These are phyloP conservation scores for Gephyroberyx darwinii DNA, from an alignment of 2,797 vertebrate species.

Conservation along the genomic window DNA sequence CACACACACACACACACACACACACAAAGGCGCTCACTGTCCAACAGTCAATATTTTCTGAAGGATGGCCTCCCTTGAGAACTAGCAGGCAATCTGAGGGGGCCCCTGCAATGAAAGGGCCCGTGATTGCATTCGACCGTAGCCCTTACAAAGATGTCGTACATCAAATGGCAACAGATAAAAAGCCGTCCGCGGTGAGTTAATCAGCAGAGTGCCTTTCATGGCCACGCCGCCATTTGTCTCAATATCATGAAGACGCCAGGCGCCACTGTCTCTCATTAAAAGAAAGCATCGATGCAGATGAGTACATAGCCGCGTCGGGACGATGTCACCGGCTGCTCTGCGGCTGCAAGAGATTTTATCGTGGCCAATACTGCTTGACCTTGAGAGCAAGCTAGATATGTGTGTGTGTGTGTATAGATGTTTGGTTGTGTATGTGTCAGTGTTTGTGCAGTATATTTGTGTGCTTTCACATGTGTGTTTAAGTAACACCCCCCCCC, in stretches of 20 bases:
- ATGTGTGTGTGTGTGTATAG: constrained; percentile 2
- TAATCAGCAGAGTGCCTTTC: constrained; percentile 85
- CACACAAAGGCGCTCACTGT: constrained; percentile 71
- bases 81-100: constrained; percentile 77
- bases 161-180: constrained; percentile 86
- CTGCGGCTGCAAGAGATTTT: constrained; percentile 52
- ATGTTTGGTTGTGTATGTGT: constrained; percentile 6
- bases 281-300: constrained; percentile 60
- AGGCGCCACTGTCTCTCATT: constrained; percentile 54
- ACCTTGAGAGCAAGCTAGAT: constrained; percentile 66
- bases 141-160: constrained; percentile 82
- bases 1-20: constrained; percentile 39
- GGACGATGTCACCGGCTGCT: constrained; percentile 47
- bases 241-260: constrained; percentile 79
- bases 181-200: constrained; percentile 80
- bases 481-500: neutral
- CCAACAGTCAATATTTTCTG: constrained; percentile 84
- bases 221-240: constrained; percentile 76
- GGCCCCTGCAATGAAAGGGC: constrained; percentile 78
- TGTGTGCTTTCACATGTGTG: neutral
- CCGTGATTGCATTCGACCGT: constrained; percentile 84
- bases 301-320: constrained; percentile 56
- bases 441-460: constrained; percentile 8
- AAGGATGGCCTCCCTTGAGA: constrained; percentile 80
- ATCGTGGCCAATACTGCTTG: constrained; percentile 56